phyloP scores from a whole-genome alignment of 2,888 invertebrate species.

The Ormyrus rosae region DNA sequence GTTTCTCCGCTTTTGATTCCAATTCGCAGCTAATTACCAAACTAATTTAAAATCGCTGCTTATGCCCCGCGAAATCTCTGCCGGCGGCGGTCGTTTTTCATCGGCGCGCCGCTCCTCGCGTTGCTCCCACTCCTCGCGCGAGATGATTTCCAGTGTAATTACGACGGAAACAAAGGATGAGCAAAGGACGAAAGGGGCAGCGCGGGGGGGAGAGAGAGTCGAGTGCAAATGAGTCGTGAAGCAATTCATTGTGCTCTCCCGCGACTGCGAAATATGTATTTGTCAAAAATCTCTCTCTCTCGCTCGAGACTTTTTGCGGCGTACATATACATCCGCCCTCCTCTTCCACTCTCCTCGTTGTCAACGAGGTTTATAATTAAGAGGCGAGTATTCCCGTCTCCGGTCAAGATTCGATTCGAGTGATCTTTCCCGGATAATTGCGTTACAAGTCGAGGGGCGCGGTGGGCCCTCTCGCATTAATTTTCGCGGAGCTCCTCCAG shows the following conservation, averaged over 20 bases:
- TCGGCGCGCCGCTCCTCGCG: no score
- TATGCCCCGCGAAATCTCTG: no score
- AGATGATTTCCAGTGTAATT: no score
- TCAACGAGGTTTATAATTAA: slow-evolving; percentile 30
- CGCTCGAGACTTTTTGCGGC: not conserved
- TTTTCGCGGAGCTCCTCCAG: not conserved
- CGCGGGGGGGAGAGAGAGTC: not conserved
- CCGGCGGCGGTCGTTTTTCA: no score
- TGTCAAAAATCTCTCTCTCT: not conserved
- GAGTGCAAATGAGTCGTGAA: slow-evolving; percentile 4
- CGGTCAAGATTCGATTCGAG: slow-evolving; percentile 6
- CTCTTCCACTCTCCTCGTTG: no score
- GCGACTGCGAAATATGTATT: slow-evolving; percentile 6
- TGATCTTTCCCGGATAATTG: not conserved
- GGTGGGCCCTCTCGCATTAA: slow-evolving; percentile 3
- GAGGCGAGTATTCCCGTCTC: not conserved
- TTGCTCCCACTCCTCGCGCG: no score
- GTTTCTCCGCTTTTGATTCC: no score
- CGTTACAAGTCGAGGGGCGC: not conserved
- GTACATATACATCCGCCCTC: no score
- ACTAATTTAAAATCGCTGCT: no score
- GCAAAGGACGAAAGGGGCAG: no score
- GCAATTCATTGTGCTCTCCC: not conserved
- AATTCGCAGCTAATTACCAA: no score
- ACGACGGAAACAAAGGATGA: no score